Evolutionary conservation across 2,797 vertebrate species (phyloP), one percentile per base, ranked within the genome.

Genomic region (Falco biarmicus): DNA sequence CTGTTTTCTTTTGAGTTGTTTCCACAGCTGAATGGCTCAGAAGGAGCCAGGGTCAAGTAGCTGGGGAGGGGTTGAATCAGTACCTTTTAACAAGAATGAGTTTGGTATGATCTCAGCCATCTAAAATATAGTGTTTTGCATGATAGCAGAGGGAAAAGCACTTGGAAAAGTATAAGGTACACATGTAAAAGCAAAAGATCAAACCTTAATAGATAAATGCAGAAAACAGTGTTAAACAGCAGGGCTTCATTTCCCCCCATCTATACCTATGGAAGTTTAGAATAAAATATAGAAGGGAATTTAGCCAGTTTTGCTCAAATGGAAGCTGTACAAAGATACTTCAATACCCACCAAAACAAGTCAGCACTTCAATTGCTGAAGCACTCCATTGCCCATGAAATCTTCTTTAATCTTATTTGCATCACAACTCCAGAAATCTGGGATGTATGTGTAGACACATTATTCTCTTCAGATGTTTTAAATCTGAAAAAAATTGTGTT

Each of bases 1-100:
- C 87, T 88, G 54, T 53, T 93, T 85, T 75, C 68, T 73, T 80
- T 45, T 6, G 63, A 65, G 87, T 78, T 93, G 65, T 82, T 95
- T 89, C 47, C 32, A 51, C 83, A 94, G 84, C 86, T 95, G 84
- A 87, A 71, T 12, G 4, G 71, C 45, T 89, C 82, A 78, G 63
- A 86, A 69, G 45, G n/a, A 91, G 76, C 28, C 31, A 69, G 47
- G 85, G 73, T 86, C 91, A 95, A 81, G 74, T 13, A 65, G 70
- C 15, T 4, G 26, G 47, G 53, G 69, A 45, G 91, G 61, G 60
- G 47, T 25, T 94, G 80, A 66, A 90, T 20, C 32, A 43, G 32
- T 29, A 63, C 43, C 39, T 95, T 87, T 95, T 69, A 56, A 81
- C 1, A 9, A 59, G 84, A 64, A 81, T 48, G 65, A 73, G 85